These are phyloP conservation scores for Camptogramma bilineatum DNA, from an alignment of 2,888 invertebrate species.

Conservation along the genomic window DNA sequence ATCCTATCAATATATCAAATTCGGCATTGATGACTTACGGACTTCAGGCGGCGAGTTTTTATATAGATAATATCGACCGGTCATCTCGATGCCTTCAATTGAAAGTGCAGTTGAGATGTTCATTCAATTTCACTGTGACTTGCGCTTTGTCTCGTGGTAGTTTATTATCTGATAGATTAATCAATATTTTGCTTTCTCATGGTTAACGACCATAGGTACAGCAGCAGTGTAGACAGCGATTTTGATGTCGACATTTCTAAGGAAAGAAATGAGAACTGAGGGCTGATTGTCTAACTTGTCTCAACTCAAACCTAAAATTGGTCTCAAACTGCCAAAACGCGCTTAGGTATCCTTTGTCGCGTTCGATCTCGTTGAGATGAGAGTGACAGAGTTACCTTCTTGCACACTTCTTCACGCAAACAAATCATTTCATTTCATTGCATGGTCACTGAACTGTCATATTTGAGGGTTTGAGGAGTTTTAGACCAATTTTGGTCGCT, in stretches of 20 bases:
- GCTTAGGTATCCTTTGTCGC: too few relatives aligned
- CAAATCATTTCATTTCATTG: too few relatives aligned
- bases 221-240: neutral
- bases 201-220: neutral
- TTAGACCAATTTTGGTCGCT: too few relatives aligned
- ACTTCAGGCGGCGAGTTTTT: constrained; percentile 63
- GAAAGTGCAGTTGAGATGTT: constrained; percentile 67
- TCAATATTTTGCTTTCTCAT: constrained; percentile 7
- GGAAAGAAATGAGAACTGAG: neutral
- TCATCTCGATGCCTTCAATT: constrained; percentile 35
- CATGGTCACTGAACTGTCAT: too few relatives aligned
- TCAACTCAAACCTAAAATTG: too few relatives aligned
- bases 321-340: too few relatives aligned
- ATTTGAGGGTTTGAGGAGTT: too few relatives aligned
- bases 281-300: too few relatives aligned
- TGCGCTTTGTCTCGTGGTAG: constrained; percentile 55
- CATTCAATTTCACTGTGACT: constrained; percentile 71
- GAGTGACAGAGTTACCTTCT: too few relatives aligned
- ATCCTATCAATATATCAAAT: constrained; percentile 40
- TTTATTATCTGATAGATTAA: constrained; percentile 27
- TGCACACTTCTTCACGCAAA: too few relatives aligned
- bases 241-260: neutral
- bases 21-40: constrained; percentile 59
- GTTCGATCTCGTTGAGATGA: too few relatives aligned
- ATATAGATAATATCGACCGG: constrained; percentile 59